Evolutionary conservation across 2,888 invertebrate genomes (phyloP), one percentile per base, ranked within the genome.

Genomic region (Catocala nupta): DNA sequence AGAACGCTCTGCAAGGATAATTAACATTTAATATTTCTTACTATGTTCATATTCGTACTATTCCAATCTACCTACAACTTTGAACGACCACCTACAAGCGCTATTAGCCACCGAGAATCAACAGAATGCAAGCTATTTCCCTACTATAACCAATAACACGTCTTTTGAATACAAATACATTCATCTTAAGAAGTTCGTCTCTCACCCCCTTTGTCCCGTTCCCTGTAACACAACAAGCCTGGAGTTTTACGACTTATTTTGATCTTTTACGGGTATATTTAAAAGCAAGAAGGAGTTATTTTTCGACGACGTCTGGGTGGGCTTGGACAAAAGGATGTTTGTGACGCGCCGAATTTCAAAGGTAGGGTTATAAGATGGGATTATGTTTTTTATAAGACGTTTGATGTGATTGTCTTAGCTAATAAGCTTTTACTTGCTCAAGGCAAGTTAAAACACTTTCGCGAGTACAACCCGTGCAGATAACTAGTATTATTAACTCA

Each of bases 251-350:
- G 85, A 81, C 77, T 81, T 80, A 80, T 83, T 84, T 80, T 75
- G 74, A 77, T 68, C 71, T 83, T 86, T 85, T 84, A 83, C 76
- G 78, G 82, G 74, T 83, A 81, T 75, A 83, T 83, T 85, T 86
- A 83, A 80, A 78, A 47, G n/a, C 55, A 11, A 43, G 47, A 42
- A 39, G 43, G 11, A 8, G 36, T 70, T 69, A 58, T 66, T 64
- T 57, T 68, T 33, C 63, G 49, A 11, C 45, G 5, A 56, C 55
- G 43, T 66, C 69, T 80, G 80, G 78, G 79, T 78, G 81, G 79
- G 70, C 81, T 59, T 7, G 13, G 52, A 66, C 68, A 68, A 75
- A 65, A 59, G 60, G 54, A 53, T 59, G 61, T 66, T 63, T 64
- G 60, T 48, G 47, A 59, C 57, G 34, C 44, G 45, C 61, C 73